phyloP scores from a whole-genome alignment of 2,113 vertebrate species.

The Rattus norvegicus region GRCr8 NC_086026.1:111622501-111623000 shows the following conservation, averaged over 20 bases:
- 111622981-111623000: conserved; percentile 74
- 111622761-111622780: conserved; percentile 64
- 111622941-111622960: conserved; percentile 81
- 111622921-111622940: conserved; percentile 83
- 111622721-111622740: conserved; percentile 76
- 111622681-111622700: conserved; percentile 33
- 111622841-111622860: conserved; percentile 81
- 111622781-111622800: conserved; percentile 64
- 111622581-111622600: neutral
- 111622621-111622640: neutral
- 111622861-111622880: conserved; percentile 81
- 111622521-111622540: neutral
- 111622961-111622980: conserved; percentile 83
- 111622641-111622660: neutral
- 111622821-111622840: conserved; percentile 74
- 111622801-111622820: conserved; percentile 72
- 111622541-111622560: neutral
- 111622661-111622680: conserved; percentile 8
- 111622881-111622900: conserved; percentile 49
- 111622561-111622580: conserved; percentile 39
- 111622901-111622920: conserved; percentile 73
- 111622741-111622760: conserved; percentile 64
- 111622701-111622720: conserved; percentile 68
- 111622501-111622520: neutral
- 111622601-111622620: neutral